Evolutionary conservation across 92 coral and sea anemone species (phyloP).

Genomic region (Phymanthus crucifer): DNA sequence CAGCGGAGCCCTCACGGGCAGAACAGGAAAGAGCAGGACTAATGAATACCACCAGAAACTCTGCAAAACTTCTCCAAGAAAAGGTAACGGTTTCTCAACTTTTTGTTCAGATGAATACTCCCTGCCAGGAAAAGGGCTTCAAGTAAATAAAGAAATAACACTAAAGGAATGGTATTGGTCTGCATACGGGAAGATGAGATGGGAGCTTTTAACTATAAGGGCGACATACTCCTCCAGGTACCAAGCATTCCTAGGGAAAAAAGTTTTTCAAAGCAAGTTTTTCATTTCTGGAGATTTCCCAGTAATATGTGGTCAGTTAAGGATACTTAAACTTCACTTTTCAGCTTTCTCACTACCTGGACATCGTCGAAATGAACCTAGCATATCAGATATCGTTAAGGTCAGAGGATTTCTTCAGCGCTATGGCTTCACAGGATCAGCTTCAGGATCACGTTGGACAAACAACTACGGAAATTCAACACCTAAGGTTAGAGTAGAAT

Average conservation of each 20-base stretch:
- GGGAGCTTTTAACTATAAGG: no score
- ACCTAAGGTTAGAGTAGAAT: constrained; percentile 57
- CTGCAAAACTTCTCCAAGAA: constrained; percentile 95
- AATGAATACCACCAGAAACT: constrained; percentile 71
- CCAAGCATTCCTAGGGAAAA: no score
- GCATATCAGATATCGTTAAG: constrained; percentile 97
- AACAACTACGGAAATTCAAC: constrained; percentile 84
- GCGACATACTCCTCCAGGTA: no score
- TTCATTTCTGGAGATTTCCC: no score
- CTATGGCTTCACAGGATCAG: constrained; percentile 98
- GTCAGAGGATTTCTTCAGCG: constrained; percentile 96
- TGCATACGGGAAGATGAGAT: no score
- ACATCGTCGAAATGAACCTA: constrained; percentile 92
- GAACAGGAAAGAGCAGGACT: constrained; percentile 61
- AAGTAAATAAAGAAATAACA: no score
- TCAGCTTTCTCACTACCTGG: constrained; percentile 94
- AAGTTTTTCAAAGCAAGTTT: no score
- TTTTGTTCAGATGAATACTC: no score
- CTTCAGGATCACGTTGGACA: constrained; percentile 96
- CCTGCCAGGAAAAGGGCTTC: no score
- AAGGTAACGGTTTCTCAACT: no score
- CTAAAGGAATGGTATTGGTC: no score
- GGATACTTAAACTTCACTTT: background rate
- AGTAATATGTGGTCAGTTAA: no score
- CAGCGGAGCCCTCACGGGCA: constrained; percentile 63